Evolutionary conservation across 2,888 invertebrate species (phyloP).

Genomic region (Pherbina coryleti): DNA sequence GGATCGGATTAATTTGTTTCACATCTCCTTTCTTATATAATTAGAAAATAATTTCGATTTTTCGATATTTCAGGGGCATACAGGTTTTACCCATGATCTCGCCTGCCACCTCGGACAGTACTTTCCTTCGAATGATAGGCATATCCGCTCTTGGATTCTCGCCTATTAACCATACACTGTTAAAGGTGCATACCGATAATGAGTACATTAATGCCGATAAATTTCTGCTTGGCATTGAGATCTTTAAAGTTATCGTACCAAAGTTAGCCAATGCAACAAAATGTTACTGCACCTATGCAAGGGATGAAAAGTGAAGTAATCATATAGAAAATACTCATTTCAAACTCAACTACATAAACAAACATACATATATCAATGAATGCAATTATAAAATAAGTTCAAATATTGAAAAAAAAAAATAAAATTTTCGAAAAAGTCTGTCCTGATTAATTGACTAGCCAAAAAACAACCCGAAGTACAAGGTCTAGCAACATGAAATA

Average conservation of each 20-base stretch:
- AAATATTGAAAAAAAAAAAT: too few species aligned
- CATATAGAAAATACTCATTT: too few species aligned
- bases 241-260: slow-evolving; percentile 71
- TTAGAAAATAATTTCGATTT: slow-evolving; percentile 25
- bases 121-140: slow-evolving; percentile 84
- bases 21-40: too few species aligned
- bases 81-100: slow-evolving; percentile 81
- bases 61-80: slow-evolving; percentile 72
- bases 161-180: slow-evolving; percentile 87
- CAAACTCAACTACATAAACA: too few species aligned
- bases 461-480: too few species aligned
- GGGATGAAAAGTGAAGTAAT: background rate
- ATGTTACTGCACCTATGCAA: background rate
- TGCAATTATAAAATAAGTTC: too few species aligned
- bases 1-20: too few species aligned
- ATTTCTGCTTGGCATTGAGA: slow-evolving; percentile 86
- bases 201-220: slow-evolving; percentile 84
- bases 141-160: slow-evolving; percentile 93
- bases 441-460: too few species aligned
- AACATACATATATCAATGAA: too few species aligned
- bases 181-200: slow-evolving; percentile 91
- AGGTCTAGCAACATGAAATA: too few species aligned
- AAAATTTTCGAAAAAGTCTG: too few species aligned
- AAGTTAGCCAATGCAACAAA: slow-evolving; percentile 58
- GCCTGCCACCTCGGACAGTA: slow-evolving; percentile 91